Conservation (phyloP, 2,113 vertebrate genomes). For the Pachycephala philippinensis region DNA sequence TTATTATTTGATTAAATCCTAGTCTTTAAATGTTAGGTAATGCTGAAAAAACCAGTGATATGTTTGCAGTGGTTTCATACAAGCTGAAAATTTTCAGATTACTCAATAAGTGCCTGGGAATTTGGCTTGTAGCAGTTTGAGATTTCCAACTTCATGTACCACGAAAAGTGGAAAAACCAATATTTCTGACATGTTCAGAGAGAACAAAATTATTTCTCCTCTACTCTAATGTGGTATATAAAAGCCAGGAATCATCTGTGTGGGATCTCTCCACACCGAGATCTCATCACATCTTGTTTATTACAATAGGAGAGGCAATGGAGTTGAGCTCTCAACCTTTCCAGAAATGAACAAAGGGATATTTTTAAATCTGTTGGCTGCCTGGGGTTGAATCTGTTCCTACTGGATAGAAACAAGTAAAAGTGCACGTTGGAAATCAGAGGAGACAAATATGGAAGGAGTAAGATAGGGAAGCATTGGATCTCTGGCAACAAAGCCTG, state of each 20-base stretch:
- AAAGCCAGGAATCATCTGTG: not conserved
- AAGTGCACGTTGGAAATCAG: not conserved
- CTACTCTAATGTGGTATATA: not conserved
- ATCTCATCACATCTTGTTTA: not conserved
- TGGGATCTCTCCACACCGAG: not conserved
- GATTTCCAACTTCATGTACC: not conserved
- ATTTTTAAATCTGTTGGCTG: not conserved
- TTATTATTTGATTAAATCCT: not conserved
- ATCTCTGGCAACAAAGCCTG: not conserved
- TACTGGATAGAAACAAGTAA: not conserved
- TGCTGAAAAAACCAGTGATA: not conserved
- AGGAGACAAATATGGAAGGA: not conserved
- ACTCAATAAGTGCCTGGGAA: not conserved
- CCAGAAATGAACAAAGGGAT: not conserved
- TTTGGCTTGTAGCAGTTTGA: not conserved
- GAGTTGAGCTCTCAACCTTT: not conserved
- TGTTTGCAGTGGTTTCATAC: not conserved
- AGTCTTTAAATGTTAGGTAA: not conserved
- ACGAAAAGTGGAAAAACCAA: fast-evolving
- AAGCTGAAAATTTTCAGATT: not conserved
- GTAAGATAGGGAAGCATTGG: not conserved
- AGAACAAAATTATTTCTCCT: not conserved
- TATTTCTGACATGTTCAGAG: not conserved
- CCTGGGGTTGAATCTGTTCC: not conserved
- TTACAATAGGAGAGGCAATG: not conserved